phyloP scores from a whole-genome alignment of 2,888 invertebrate species.

The Trachelus tabidus region DNA sequence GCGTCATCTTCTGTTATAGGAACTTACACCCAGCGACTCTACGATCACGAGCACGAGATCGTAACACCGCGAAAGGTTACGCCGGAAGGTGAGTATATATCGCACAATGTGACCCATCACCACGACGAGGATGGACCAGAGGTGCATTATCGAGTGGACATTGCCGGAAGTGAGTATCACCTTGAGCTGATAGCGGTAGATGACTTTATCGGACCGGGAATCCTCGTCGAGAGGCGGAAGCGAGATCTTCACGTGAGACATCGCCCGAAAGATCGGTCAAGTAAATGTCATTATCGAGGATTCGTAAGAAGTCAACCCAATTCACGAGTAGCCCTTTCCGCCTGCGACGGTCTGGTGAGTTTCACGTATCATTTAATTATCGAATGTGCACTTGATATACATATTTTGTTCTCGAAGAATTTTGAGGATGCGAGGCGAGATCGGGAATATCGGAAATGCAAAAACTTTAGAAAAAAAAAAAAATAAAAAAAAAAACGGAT shows the following conservation, averaged over 20 bases:
- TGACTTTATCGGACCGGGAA: constrained; percentile 64
- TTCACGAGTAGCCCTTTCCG: constrained; percentile 82
- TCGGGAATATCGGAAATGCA: background rate
- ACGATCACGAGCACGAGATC: constrained; percentile 70
- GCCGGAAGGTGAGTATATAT: constrained; percentile 70
- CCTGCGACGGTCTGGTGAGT: constrained; percentile 88
- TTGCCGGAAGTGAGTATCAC: constrained; percentile 62
- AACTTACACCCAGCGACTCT: constrained; percentile 67
- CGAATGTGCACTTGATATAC: background rate
- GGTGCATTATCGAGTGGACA: constrained; percentile 68
- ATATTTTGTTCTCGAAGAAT: too few species aligned
- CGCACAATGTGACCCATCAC: constrained; percentile 69
- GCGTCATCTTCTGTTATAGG: constrained; percentile 57
- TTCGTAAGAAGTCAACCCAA: constrained; percentile 75
- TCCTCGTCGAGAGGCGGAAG: constrained; percentile 79
- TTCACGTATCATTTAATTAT: constrained; percentile 2
- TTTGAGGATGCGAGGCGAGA: too few species aligned
- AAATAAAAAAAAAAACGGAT: too few species aligned
- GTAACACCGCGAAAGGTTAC: constrained; percentile 74
- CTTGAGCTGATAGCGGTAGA: constrained; percentile 59
- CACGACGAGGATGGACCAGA: constrained; percentile 67
- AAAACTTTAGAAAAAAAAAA: background rate
- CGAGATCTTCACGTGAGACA: constrained; percentile 48
- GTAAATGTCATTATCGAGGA: constrained; percentile 84
- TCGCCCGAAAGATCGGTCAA: constrained; percentile 65